These are phyloP conservation scores for Anolis sagrei DNA, from an alignment of 2,113 vertebrate species.

Conservation along the genomic window DNA sequence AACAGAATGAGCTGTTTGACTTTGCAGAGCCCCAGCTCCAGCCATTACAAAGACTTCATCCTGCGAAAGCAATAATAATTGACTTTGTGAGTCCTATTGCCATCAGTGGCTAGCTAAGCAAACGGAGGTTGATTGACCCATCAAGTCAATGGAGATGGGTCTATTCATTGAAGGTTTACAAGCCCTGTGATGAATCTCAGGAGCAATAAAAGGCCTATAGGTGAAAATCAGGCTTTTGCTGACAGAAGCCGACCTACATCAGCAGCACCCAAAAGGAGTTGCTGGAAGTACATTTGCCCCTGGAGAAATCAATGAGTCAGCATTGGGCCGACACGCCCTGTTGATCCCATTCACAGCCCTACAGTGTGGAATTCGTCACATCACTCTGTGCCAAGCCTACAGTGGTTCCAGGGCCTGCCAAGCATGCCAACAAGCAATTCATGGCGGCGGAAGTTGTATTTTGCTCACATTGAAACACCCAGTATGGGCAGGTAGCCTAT, in stretches of 20 bases:
- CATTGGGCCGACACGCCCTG: slow-evolving; percentile 50
- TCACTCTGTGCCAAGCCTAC: neutral
- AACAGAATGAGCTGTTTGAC: neutral
- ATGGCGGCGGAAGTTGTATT: neutral
- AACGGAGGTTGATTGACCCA: neutral
- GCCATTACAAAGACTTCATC: neutral
- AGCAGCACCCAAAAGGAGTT: slow-evolving; percentile 43
- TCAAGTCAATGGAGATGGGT: neutral
- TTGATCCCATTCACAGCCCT: slow-evolving; percentile 52
- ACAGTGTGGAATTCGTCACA: slow-evolving; percentile 38
- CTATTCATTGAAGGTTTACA: neutral
- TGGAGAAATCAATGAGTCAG: slow-evolving; percentile 49
- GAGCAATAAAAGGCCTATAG: neutral
- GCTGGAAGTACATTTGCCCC: slow-evolving; percentile 28
- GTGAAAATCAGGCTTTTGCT: neutral
- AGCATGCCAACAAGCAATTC: slow-evolving; percentile 44
- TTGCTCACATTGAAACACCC: neutral
- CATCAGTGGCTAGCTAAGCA: neutral
- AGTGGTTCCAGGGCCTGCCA: neutral
- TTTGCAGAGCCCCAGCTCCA: rapidly evolving
- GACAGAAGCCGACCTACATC: slow-evolving; percentile 7
- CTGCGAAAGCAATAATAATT: neutral
- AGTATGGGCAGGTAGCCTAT: slow-evolving; percentile 35
- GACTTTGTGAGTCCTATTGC: neutral
- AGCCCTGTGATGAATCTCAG: slow-evolving; percentile 11